These are phyloP conservation scores for Leptonema lineaticorne DNA, from an alignment of 1,140 invertebrate species.

Conservation along the genomic window DNA sequence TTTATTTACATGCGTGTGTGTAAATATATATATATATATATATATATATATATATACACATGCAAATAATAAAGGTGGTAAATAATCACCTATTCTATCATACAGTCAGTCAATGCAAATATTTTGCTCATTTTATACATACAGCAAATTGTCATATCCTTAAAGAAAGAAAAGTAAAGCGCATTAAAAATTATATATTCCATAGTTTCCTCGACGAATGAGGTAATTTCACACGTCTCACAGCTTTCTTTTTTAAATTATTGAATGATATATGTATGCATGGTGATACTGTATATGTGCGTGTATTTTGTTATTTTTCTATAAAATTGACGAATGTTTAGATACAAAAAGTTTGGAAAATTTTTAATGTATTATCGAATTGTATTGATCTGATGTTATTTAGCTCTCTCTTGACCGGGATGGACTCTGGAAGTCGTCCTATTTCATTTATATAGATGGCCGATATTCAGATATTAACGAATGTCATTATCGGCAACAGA, in stretches of 20 bases:
- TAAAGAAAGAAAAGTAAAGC: no score
- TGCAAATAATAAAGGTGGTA: no score
- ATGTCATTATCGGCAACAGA: no score
- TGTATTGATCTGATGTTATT: not conserved
- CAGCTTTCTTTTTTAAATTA: not conserved
- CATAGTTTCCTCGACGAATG: constrained; percentile 1
- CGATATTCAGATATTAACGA: no score
- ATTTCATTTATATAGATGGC: no score
- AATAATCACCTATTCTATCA: no score
- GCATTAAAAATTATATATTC: not conserved
- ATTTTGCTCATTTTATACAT: no score
- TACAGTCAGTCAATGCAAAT: no score
- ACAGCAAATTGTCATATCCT: no score
- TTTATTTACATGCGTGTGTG: not conserved
- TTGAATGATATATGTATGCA: not conserved
- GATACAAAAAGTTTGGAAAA: not conserved
- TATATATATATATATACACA: not conserved
- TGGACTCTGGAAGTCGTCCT: no score
- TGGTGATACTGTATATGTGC: not conserved
- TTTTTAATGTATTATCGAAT: not conserved
- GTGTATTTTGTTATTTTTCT: not conserved
- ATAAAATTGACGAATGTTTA: not conserved
- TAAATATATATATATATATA: not conserved
- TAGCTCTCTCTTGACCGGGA: not conserved
- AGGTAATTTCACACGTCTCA: constrained; percentile 10